These are phyloP conservation scores for Drosophila melanosoma DNA, from an alignment of 2,888 invertebrate genomes.

Conservation along the genomic window DNA sequence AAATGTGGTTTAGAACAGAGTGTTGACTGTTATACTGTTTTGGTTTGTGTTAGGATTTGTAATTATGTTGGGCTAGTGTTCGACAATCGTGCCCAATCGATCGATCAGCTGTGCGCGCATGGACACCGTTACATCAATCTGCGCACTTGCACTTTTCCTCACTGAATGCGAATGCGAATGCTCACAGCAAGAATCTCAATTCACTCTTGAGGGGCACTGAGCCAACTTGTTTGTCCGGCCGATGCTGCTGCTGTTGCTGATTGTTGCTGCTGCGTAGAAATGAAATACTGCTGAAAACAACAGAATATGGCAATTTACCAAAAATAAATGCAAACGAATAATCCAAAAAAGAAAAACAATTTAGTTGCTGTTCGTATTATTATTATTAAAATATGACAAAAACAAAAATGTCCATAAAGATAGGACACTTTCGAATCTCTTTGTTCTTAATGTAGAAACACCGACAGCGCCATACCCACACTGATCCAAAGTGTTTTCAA, in stretches of 20 bases:
- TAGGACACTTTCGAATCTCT: constrained; percentile 34
- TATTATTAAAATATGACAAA: constrained; percentile 40
- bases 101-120: constrained; percentile 59
- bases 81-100: constrained; percentile 28
- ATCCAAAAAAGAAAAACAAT: constrained; percentile 58
- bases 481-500: not conserved
- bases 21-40: not conserved
- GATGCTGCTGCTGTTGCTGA: constrained; percentile 17
- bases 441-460: constrained; percentile 21
- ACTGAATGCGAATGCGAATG: constrained; percentile 34
- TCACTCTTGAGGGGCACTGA: constrained; percentile 39
- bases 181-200: constrained; percentile 42
- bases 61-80: constrained; percentile 17
- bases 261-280: constrained; percentile 58
- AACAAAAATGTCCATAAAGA: constrained; percentile 37
- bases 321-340: constrained; percentile 72
- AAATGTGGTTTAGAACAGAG: not conserved
- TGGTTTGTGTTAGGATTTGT: constrained; percentile 11
- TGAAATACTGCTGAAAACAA: constrained; percentile 63
- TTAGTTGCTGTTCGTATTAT: constrained; percentile 27
- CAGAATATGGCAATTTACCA: constrained; percentile 81
- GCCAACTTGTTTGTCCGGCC: constrained; percentile 60
- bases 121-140: constrained; percentile 41
- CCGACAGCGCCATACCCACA: constrained; percentile 8
- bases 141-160: constrained; percentile 50